Evolutionary conservation across 1,140 invertebrate genomes (phyloP), one percentile per base, ranked within the genome.

Genomic region (Musca vetustissima): DNA sequence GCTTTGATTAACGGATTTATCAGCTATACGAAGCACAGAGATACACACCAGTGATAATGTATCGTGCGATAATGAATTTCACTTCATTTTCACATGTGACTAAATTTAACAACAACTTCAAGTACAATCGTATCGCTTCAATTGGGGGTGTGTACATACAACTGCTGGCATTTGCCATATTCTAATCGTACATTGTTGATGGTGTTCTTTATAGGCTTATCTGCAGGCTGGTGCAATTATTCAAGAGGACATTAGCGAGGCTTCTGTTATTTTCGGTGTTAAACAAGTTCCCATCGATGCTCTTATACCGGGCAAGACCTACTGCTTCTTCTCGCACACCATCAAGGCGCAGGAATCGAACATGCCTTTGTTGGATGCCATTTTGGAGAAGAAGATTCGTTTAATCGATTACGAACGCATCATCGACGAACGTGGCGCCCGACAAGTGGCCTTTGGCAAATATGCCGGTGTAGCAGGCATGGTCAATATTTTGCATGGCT

Each of bases 281-380:
- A 99, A 99, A 78, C 95, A 98, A 85, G 94, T 97, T 1, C 97
- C 98, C 0, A 89, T 98, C 11, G 98, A 99, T 81, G 86, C 91
- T 0, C 84, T 99, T 0, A 90, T 98, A 67, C 94, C 96, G 0
- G 92, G 98, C 73, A 98, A 98, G 83, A 99, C 97, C 0, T 99
- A 99, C 76, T 98, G 95, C 72, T 95, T 99, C 81, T 99, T 99
- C 82, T 99, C 97, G 1, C 98, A 99, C 79, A 99, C 97, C 0
- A 99, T 99, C 71, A 99, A 99, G 84, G 98, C 97, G 0, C 98
- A 99, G 83, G 95, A 98, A 79, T 92, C 91, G 14, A 99, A 99
- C 79, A 99, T 99, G 98, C 89, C 95, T 0, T 86, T 99, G 52
- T 83, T 99, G 64, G 98, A 99, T 85, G 95, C 96, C 4, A 92